phyloP scores from a whole-genome alignment of 2,888 invertebrate species.

The Girardia tigrina region DNA sequence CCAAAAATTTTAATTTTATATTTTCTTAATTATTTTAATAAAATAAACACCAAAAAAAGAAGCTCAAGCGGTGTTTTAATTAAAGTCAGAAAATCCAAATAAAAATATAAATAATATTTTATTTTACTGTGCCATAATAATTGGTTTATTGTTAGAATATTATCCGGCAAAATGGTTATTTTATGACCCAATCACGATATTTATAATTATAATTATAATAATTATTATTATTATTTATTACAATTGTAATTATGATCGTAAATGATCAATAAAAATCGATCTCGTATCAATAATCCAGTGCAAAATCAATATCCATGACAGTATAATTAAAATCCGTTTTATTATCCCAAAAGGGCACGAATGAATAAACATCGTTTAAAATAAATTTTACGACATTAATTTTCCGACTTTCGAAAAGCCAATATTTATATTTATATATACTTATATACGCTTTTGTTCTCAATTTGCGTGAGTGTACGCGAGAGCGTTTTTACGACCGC shows the following conservation, averaged over 20 bases:
- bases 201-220: no score
- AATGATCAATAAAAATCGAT: not conserved
- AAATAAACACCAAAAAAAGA: no score
- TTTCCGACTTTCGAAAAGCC: constrained; percentile 16
- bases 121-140: constrained; percentile 10
- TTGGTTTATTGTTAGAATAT: not conserved
- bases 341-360: not conserved
- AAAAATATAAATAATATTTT: constrained; percentile 2
- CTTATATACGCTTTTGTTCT: not conserved
- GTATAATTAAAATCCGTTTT: constrained; percentile 9
- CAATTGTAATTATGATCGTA: not conserved
- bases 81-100: no score
- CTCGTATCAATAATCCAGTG: constrained; percentile 17
- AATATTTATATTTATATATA: no score
- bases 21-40: no score
- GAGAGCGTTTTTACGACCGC: not conserved
- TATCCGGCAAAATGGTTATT: not conserved
- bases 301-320: constrained; percentile 23
- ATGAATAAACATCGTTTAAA: constrained; percentile 13
- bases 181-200: not conserved
- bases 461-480: not conserved
- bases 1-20: no score
- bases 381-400: constrained; percentile 12
- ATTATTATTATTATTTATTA: constrained; percentile 11
- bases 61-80: no score